These are phyloP conservation scores for Notothenia rossii DNA, from an alignment of 2,113 vertebrate species.

Conservation along the genomic window DNA sequence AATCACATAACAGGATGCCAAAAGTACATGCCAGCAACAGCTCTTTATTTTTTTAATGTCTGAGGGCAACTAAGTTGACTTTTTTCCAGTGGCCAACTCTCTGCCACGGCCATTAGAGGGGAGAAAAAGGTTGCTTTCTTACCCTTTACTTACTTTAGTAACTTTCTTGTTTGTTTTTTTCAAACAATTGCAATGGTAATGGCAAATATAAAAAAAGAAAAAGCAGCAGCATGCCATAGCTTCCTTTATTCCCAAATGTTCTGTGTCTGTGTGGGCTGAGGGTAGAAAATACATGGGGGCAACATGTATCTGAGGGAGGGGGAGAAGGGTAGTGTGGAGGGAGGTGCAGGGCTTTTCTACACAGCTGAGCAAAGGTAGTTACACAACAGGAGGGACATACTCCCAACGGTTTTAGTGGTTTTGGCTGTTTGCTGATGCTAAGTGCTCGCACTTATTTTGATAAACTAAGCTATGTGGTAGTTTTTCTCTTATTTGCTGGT, in stretches of 20 bases:
- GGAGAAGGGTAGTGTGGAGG: conserved; percentile 36
- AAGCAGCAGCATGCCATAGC: conserved; percentile 36
- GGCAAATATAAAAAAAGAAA: conserved; percentile 30
- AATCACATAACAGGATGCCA: conserved; percentile 10
- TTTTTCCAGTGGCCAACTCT: conserved; percentile 20
- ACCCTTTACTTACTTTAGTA: background rate
- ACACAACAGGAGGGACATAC: conserved; percentile 34
- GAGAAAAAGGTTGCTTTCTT: conserved; percentile 16
- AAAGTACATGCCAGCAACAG: conserved; percentile 43
- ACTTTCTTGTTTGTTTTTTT: conserved; percentile 21
- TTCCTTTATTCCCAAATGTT: conserved; percentile 38
- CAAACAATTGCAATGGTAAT: conserved; percentile 37
- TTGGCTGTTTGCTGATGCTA: conserved; percentile 44
- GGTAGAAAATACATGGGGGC: background rate
- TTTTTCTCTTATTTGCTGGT: conserved; percentile 15
- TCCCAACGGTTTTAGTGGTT: conserved; percentile 48
- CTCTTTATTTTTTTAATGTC: conserved; percentile 49
- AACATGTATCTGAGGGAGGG: conserved; percentile 23
- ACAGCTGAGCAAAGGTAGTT: conserved; percentile 64
- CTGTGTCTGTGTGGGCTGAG: conserved; percentile 21
- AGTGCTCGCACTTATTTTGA: conserved; percentile 41
- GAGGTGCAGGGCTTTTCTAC: conserved; percentile 53
- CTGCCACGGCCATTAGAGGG: conserved; percentile 42
- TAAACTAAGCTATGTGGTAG: conserved; percentile 38
- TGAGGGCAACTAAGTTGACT: conserved; percentile 35